These are phyloP conservation scores for Sipha maydis DNA, from an alignment of 2,888 invertebrate genomes.

Conservation along the genomic window DNA sequence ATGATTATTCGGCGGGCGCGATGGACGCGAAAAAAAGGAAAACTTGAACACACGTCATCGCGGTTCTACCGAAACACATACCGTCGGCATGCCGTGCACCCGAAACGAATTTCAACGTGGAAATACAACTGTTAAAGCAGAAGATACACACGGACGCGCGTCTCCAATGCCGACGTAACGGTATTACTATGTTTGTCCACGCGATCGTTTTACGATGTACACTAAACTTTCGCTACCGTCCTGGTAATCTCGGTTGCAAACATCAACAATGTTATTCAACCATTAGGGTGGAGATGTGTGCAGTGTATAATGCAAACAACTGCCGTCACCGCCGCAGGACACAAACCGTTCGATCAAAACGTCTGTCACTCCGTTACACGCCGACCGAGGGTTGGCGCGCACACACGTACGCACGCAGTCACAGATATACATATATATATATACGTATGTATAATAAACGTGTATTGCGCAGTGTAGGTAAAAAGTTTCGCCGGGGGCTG, in stretches of 20 bases:
- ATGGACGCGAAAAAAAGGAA: too few species aligned
- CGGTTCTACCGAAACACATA: too few species aligned
- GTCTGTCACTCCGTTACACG: conserved; percentile 32
- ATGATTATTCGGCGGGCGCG: too few species aligned
- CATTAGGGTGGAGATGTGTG: neutral
- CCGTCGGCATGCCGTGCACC: too few species aligned
- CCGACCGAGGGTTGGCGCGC: neutral
- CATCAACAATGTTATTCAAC: conserved; percentile 9
- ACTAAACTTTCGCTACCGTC: neutral
- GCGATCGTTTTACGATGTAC: neutral
- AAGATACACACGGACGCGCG: too few species aligned
- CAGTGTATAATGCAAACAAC: conserved; percentile 10
- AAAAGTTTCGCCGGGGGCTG: neutral
- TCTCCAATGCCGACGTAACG: neutral
- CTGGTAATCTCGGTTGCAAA: conserved; percentile 2
- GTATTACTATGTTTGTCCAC: neutral
- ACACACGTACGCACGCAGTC: too few species aligned
- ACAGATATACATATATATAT: too few species aligned
- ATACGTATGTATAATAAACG: neutral
- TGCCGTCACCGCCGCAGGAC: conserved; percentile 8
- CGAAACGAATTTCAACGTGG: too few species aligned
- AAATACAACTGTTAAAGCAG: too few species aligned
- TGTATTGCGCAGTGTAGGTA: neutral
- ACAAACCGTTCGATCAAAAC: conserved; percentile 51
- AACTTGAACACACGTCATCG: too few species aligned